A percentile compares a stretch with the other conserved stretches of the same genome.
phyloP scores from a whole-genome alignment of 2,113 vertebrate genomes.

The Motacilla tschutschensis region DNA sequence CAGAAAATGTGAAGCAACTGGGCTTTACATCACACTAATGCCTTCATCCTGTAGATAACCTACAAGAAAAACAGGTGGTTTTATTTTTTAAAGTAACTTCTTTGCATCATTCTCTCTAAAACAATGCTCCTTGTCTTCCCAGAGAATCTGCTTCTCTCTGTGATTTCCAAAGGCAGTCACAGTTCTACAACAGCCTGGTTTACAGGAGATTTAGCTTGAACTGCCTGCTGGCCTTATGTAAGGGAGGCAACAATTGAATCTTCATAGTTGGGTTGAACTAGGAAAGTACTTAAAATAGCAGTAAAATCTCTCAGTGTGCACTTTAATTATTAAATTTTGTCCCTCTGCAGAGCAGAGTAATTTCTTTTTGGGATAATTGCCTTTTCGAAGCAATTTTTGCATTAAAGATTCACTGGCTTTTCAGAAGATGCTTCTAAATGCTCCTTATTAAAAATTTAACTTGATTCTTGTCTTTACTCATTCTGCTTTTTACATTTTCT shows the following conservation, averaged over 20 bases:
- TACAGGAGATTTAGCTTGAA: neutral
- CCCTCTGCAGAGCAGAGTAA: slow-evolving; percentile 19
- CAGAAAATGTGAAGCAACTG: neutral
- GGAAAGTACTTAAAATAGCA: slow-evolving; percentile 56
- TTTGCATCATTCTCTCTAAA: neutral
- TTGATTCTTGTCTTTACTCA: neutral
- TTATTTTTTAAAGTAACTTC: neutral
- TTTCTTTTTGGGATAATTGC: slow-evolving; percentile 53
- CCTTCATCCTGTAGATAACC: neutral
- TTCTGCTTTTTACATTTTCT: slow-evolving; percentile 7
- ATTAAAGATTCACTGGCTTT: slow-evolving; percentile 58
- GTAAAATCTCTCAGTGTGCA: slow-evolving; percentile 33
- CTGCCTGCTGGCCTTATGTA: neutral
- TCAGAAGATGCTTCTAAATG: slow-evolving; percentile 47
- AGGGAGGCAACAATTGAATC: neutral
- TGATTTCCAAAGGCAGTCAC: neutral
- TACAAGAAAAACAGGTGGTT: neutral
- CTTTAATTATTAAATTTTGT: slow-evolving; percentile 58
- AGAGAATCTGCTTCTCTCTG: neutral
- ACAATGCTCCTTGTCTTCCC: fast-evolving
- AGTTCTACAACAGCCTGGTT: neutral
- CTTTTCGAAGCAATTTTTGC: slow-evolving; percentile 42
- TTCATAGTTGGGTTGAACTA: neutral
- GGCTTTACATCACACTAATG: neutral
- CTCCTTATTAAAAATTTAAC: slow-evolving; percentile 50